Percentiles rank a stretch among this genome's conserved stretches.
Evolutionary conservation across 1,140 invertebrate genomes (phyloP).

Genomic region (Zophobas atratus): DNA sequence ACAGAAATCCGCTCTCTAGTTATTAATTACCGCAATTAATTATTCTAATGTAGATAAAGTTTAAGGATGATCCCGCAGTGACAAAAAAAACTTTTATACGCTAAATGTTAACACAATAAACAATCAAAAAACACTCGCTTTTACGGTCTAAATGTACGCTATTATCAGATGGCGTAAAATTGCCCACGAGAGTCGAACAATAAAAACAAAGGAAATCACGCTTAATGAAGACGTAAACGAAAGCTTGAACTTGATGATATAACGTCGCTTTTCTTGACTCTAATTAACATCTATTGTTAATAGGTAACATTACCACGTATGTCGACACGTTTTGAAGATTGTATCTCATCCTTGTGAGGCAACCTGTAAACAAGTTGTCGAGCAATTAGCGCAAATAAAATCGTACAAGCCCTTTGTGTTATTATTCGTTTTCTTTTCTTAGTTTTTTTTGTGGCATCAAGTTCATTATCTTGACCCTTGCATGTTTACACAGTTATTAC

Average conservation of each 20-base stretch:
- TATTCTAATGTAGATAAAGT: no score
- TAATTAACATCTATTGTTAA: constrained; percentile 31
- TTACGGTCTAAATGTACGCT: neutral
- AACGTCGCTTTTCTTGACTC: constrained; percentile 16
- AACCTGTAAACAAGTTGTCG: constrained; percentile 1
- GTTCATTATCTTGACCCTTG: constrained; percentile 29
- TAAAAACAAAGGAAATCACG: constrained; percentile 7
- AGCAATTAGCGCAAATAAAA: neutral
- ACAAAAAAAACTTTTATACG: neutral
- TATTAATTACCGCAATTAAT: no score
- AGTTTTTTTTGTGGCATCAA: neutral
- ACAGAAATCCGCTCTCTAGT: no score
- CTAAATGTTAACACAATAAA: no score
- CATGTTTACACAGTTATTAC: neutral
- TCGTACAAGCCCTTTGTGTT: neutral
- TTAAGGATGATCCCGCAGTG: no score
- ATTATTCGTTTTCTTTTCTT: neutral
- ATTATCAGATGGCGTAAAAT: neutral
- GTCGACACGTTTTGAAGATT: constrained; percentile 13
- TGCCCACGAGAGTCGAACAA: neutral
- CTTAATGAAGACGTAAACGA: constrained; percentile 8
- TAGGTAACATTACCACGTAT: neutral
- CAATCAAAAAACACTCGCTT: neutral
- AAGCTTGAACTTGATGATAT: constrained; percentile 16
- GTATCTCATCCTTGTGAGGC: constrained; percentile 1